Conservation (phyloP, 2,113 vertebrate genomes). For the chimpanzee (Pan troglodytes) region NHGRI_mPanTro3-v2.1_pri NC_072404.2:44382001-44382500, state of each 20-base stretch:
- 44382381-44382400: background rate
- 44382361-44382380: background rate
- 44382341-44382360: slow-evolving; percentile 13
- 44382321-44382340: background rate
- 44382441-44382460: background rate
- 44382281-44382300: background rate
- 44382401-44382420: background rate
- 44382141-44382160: background rate
- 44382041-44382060: background rate
- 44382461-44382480: background rate
- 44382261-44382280: background rate
- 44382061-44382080: background rate
- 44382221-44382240: background rate
- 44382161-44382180: background rate
- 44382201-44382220: background rate
- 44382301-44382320: background rate
- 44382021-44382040: background rate
- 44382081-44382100: background rate
- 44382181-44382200: background rate
- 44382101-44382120: background rate
- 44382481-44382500: background rate
- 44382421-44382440: no score
- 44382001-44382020: no score
- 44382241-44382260: background rate
- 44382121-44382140: background rate